These are phyloP conservation scores for Ciconia nigra DNA, from an alignment of 2,797 vertebrate species.

Conservation along the genomic window DNA sequence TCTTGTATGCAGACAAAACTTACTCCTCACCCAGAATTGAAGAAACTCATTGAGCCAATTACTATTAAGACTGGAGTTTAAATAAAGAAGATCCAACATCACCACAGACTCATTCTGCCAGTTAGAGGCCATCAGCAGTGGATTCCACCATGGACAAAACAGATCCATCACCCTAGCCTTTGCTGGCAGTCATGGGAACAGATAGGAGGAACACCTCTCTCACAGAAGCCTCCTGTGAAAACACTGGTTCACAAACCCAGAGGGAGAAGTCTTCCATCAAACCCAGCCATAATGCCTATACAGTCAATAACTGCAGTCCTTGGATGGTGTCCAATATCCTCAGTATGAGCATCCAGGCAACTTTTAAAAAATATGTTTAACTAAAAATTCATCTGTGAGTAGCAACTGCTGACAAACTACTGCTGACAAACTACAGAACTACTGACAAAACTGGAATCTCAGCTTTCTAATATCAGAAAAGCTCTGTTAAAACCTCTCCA, in stretches of 20 bases:
- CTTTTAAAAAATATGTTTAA: neutral
- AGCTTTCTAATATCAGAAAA: neutral
- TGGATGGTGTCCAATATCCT: neutral
- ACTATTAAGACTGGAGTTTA: neutral
- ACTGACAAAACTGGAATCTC: neutral
- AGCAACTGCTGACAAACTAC: neutral
- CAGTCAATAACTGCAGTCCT: neutral
- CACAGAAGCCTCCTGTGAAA: neutral
- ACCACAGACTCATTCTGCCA: neutral
- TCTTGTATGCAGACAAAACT: neutral
- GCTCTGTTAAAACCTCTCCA: neutral
- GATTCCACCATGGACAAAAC: neutral
- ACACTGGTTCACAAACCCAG: neutral
- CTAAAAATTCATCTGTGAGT: neutral
- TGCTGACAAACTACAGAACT: no score
- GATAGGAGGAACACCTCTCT: neutral
- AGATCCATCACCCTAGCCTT: neutral
- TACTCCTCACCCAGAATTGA: neutral
- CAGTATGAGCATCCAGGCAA: neutral
- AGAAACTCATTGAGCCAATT: neutral
- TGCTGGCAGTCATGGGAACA: neutral
- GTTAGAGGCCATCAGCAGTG: neutral
- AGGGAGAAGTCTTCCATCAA: neutral
- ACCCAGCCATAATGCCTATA: neutral
- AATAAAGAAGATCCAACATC: neutral